phyloP scores from a whole-genome alignment of 2,113 vertebrate species.

The Solenodon paradoxus region DNA sequence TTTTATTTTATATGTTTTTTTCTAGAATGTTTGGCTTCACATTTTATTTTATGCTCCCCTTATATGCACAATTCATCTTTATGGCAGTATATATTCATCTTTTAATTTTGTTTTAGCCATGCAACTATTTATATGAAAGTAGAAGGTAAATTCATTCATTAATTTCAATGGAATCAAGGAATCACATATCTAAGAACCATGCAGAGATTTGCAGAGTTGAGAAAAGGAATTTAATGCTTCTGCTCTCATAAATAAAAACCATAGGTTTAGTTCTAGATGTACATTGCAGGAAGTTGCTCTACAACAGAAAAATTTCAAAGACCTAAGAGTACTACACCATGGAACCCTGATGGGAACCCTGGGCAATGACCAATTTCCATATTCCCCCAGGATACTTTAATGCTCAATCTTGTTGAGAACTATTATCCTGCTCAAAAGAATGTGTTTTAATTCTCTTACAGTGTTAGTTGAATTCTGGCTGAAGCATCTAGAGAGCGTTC shows the following conservation, averaged over 20 bases:
- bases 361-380: background rate
- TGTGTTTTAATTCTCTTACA: background rate
- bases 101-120: background rate
- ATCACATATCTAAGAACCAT: background rate
- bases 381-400: background rate
- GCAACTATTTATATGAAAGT: background rate
- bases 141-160: background rate
- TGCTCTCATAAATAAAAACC: background rate
- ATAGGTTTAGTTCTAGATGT: background rate
- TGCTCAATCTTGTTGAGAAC: background rate
- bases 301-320: background rate
- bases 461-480: background rate
- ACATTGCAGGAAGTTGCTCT: background rate
- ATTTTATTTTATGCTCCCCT: background rate
- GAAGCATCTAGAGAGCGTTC: background rate
- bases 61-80: background rate
- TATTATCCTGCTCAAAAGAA: background rate
- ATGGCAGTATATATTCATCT: background rate
- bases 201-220: background rate
- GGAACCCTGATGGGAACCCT: accelerated
- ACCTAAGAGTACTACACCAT: background rate
- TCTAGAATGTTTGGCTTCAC: background rate
- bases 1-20: background rate
- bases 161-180: background rate
- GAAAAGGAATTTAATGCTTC: background rate